Conservation (phyloP, 2,797 vertebrate genomes). For the Hemibagrus guttatus region DNA sequence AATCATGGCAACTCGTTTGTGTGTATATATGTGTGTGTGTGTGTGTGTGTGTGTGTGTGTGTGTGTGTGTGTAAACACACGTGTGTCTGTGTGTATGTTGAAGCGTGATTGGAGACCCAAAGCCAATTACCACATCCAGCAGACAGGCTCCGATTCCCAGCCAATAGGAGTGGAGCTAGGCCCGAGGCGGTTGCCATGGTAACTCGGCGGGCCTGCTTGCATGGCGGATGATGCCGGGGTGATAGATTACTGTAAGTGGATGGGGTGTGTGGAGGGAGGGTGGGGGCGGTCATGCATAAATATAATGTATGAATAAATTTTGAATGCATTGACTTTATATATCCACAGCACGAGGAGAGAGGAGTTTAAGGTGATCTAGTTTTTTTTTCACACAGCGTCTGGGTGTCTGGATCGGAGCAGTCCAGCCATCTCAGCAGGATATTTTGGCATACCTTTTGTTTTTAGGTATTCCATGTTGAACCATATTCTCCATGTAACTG, state of each 20-base stretch:
- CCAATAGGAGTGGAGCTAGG: constrained; percentile 77
- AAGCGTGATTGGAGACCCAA: constrained; percentile 69
- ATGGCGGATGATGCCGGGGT: constrained; percentile 81
- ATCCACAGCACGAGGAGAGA: neutral
- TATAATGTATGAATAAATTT: constrained; percentile 83
- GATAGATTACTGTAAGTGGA: constrained; percentile 86
- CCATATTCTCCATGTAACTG: neutral
- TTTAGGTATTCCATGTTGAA: constrained; percentile 1
- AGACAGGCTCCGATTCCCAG: constrained; percentile 81
- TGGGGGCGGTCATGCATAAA: constrained; percentile 78
- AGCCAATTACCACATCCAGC: constrained; percentile 83
- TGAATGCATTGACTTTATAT: constrained; percentile 73
- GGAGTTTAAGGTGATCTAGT: constrained; percentile 19
- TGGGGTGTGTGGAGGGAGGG: constrained; percentile 66
- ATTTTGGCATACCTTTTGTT: constrained; percentile 7
- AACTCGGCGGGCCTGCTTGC: constrained; percentile 80
- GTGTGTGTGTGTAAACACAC: constrained; percentile 45
- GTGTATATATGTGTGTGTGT: constrained; percentile 48
- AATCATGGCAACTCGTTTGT: constrained; percentile 46
- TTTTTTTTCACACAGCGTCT: constrained; percentile 20
- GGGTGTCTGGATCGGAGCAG: neutral
- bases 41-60: constrained; percentile 40
- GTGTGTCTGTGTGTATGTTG: constrained; percentile 24
- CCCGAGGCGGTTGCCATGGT: constrained; percentile 81
- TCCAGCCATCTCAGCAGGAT: constrained; percentile 3